A percentile compares a stretch with the other conserved stretches of the same genome.
These are phyloP conservation scores for Mesocricetus auratus DNA, from an alignment of 2,113 vertebrate genomes.

Conservation along the genomic window DNA sequence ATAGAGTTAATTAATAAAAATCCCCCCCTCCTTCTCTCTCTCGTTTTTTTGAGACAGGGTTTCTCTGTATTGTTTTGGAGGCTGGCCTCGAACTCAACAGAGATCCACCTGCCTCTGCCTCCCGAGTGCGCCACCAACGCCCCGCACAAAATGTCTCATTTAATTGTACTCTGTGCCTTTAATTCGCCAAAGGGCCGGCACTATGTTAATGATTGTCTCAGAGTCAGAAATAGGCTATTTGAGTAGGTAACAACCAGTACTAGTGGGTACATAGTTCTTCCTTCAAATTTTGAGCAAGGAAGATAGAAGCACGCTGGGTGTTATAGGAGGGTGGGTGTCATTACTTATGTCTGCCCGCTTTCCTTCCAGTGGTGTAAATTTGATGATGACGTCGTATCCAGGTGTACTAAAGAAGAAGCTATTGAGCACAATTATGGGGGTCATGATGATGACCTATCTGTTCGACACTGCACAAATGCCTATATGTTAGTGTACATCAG, in stretches of 20 bases:
- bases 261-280: accelerated
- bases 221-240: neutral
- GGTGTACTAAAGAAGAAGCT: conserved; percentile 99
- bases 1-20: too few relatives aligned
- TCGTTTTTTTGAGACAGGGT: too few relatives aligned
- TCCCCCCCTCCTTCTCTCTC: too few relatives aligned
- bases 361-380: conserved; percentile 97
- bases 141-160: neutral
- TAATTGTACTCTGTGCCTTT: neutral
- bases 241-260: too few relatives aligned
- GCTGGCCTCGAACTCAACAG: too few relatives aligned
- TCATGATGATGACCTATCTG: conserved; percentile 97
- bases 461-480: conserved; percentile 98
- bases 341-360: neutral
- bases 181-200: neutral
- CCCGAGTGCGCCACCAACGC: too few relatives aligned
- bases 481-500: conserved; percentile 99
- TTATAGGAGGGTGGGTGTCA: accelerated
- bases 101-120: too few relatives aligned
- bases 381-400: conserved; percentile 97
- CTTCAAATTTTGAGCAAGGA: accelerated
- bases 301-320: neutral
- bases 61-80: too few relatives aligned
- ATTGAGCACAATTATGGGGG: conserved; percentile 99
- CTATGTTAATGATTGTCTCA: neutral